Percentiles rank a stretch among this genome's conserved stretches.
Conservation (phyloP, 2,113 vertebrate genomes). For the Orthochromis malagaraziensis region DNA sequence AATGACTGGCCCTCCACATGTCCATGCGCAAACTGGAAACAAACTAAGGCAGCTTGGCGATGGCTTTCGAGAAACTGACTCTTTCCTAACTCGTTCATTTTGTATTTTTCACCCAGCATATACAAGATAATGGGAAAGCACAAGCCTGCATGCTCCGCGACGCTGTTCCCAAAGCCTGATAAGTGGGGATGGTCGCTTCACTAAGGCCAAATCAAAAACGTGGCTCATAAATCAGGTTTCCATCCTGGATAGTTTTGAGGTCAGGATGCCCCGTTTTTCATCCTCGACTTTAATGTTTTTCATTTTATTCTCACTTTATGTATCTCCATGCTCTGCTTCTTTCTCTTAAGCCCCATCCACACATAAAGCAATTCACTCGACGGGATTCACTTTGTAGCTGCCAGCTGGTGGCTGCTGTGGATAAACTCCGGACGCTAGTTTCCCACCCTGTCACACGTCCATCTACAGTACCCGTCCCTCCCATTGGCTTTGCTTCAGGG, state of each 20-base stretch:
- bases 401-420: not conserved
- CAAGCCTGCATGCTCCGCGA: not conserved
- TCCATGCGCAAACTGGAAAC: not conserved
- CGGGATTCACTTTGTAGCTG: not conserved
- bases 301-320: not conserved
- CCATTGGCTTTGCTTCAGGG: not conserved
- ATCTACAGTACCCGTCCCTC: not conserved
- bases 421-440: not conserved
- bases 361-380: not conserved
- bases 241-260: not conserved
- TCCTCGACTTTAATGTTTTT: not conserved
- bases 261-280: not conserved
- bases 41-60: rapidly evolving
- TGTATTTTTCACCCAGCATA: not conserved
- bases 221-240: not conserved
- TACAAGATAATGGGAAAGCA: not conserved
- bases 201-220: not conserved
- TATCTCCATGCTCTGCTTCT: not conserved
- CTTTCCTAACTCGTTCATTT: not conserved
- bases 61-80: not conserved
- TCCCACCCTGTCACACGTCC: not conserved
- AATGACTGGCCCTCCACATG: not conserved
- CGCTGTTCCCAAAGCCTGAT: not conserved
- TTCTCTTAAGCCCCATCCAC: not conserved
- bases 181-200: not conserved